These are phyloP conservation scores for Smittia aterrima DNA, from an alignment of 2,888 invertebrate genomes.

Conservation along the genomic window DNA sequence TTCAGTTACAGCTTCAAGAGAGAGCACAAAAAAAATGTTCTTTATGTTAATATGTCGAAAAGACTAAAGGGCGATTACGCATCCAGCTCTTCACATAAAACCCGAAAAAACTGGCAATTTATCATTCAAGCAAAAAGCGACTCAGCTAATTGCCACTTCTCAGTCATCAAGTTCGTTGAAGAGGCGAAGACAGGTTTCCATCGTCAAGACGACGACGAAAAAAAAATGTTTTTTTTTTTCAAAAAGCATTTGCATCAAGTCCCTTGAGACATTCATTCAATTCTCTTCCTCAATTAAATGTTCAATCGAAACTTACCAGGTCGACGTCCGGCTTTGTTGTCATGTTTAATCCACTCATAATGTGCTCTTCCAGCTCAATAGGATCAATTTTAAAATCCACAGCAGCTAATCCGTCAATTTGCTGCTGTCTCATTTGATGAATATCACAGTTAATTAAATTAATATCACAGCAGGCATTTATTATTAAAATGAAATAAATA, in stretches of 20 bases:
- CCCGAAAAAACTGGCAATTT: neutral
- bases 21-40: no score
- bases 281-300: no score
- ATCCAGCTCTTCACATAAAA: neutral
- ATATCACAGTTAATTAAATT: conserved; percentile 39
- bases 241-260: neutral
- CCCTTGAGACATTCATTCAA: no score
- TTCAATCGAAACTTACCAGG: conserved; percentile 34
- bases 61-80: neutral
- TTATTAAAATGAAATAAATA: conserved; percentile 33
- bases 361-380: conserved; percentile 26
- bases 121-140: neutral
- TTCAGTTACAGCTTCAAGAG: no score
- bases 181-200: conserved; percentile 11
- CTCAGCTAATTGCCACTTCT: conserved; percentile 20
- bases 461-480: conserved; percentile 35
- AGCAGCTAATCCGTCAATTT: neutral
- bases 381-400: conserved; percentile 14
- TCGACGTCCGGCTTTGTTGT: conserved; percentile 33
- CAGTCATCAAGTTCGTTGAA: neutral
- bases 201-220: neutral
- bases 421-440: conserved; percentile 35
- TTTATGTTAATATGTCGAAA: no score
- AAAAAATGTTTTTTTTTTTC: neutral
- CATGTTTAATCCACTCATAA: conserved; percentile 41